Evolutionary conservation across 2,113 vertebrate species (phyloP).

Genomic region (Phalacrocorax aristotelis): DNA sequence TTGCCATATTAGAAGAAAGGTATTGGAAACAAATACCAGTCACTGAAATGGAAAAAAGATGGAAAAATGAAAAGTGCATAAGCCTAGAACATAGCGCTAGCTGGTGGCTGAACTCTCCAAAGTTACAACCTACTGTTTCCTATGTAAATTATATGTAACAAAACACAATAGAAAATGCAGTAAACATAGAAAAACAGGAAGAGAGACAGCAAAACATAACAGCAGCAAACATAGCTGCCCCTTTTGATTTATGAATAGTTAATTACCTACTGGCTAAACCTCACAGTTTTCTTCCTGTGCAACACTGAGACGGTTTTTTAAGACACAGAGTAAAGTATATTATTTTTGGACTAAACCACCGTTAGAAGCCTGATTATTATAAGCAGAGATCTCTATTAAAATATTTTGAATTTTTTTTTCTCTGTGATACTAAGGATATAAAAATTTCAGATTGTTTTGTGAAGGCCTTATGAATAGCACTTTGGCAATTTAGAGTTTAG

Average conservation of each 20-base stretch:
- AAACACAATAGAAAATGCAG: neutral
- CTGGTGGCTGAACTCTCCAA: neutral
- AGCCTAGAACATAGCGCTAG: neutral
- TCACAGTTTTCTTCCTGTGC: neutral
- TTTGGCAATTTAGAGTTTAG: neutral
- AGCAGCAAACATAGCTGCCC: neutral
- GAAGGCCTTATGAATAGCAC: neutral
- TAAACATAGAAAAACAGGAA: neutral
- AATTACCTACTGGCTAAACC: neutral
- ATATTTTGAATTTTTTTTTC: neutral
- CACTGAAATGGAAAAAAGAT: neutral
- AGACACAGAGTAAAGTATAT: neutral
- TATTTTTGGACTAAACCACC: neutral
- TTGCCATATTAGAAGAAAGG: neutral
- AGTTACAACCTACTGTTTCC: neutral
- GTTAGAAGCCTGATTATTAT: neutral
- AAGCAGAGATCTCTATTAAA: neutral
- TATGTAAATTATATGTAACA: neutral
- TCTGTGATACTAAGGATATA: neutral
- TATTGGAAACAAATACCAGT: neutral
- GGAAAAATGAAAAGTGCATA: neutral
- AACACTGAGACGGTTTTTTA: neutral
- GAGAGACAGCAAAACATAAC: neutral
- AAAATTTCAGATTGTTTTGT: neutral
- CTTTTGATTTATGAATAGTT: neutral